Base-by-base conservation (phyloP, 2,113 vertebrate genomes). In the Scomber scombrus region DNA sequence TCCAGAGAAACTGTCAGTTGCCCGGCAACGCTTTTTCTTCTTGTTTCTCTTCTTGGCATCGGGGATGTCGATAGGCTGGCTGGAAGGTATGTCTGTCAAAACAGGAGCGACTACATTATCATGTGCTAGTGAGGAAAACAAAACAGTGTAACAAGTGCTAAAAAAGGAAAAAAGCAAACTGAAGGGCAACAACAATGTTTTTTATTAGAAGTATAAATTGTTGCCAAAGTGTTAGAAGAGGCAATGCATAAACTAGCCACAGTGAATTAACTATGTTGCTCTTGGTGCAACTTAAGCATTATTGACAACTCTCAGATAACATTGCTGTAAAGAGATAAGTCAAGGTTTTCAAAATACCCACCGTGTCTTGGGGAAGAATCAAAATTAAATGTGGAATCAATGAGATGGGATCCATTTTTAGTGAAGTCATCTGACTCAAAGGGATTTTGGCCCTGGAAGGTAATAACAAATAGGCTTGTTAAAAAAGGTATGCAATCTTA, bases 21-120 rank as follows among this genome's bases (percentile, higher is more conserved):
- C 98, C 52, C 98, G 89, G 93, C 97, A 97, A 63, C 98, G 95
- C 90, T 99, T 99, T 91, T 99, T 99, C 94, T 99, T 99, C 95
- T 99, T 99, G 94, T 96, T 95, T 81, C 97, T 95, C 90, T 98
- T 99, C 92, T 97, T 99, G 87, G 97, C 96, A 0, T 99, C 97
- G 0, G 97, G 97, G 94, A 99, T 99, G 84, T 99, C 98, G 0
- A 99, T 99, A 86, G 98, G 98, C 77, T 96, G 96, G 78, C 98
- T 99, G 2, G 96, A 93, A 75, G 97, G 97, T 94, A 98, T 96
- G 81, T 97, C 98, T 99, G 84, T 54, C 10, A 66, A 10, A 68
- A 63, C 6, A 71, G 9, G 13, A 80, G 23, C 3, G n/a, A 49
- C 18, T 21, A 52, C 9, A 70, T 84, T 54, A 82, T 51, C 0